Evolutionary conservation across 2,113 vertebrate species (phyloP).

Genomic region (Phyllopteryx taeniolatus): DNA sequence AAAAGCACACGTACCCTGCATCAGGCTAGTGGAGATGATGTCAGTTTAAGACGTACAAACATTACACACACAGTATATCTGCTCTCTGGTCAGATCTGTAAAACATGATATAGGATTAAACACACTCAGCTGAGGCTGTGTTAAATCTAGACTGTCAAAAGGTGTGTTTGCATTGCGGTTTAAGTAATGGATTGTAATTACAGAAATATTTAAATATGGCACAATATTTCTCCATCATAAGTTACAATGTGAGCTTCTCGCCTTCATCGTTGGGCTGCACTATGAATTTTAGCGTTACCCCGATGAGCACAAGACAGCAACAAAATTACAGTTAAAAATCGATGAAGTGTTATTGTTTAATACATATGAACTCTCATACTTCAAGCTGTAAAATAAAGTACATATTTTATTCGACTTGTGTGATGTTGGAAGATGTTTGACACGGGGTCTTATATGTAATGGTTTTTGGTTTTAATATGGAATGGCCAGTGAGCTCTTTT

Average conservation of each 20-base stretch:
- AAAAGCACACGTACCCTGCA: slow-evolving; percentile 6
- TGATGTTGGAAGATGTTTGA: slow-evolving; percentile 24
- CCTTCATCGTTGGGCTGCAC: background rate
- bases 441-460: slow-evolving; percentile 25
- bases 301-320: background rate
- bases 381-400: slow-evolving; percentile 15
- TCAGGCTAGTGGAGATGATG: slow-evolving; percentile 32
- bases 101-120: slow-evolving; percentile 46
- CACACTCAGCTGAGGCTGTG: slow-evolving; percentile 20
- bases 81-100: slow-evolving; percentile 32
- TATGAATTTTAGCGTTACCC: background rate
- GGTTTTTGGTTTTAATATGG: slow-evolving; percentile 35
- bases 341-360: background rate
- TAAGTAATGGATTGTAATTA: slow-evolving; percentile 12
- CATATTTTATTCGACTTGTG: slow-evolving; percentile 18
- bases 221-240: slow-evolving; percentile 24
- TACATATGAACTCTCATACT: slow-evolving; percentile 1
- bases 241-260: slow-evolving; percentile 4
- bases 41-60: slow-evolving; percentile 40
- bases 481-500: slow-evolving; percentile 53
- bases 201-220: slow-evolving; percentile 18
- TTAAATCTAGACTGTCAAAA: slow-evolving; percentile 21
- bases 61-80: slow-evolving; percentile 11
- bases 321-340: slow-evolving; percentile 1
- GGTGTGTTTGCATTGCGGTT: slow-evolving; percentile 22